Conservation (phyloP, 2,888 invertebrate species). For the Molanna angustata region DNA sequence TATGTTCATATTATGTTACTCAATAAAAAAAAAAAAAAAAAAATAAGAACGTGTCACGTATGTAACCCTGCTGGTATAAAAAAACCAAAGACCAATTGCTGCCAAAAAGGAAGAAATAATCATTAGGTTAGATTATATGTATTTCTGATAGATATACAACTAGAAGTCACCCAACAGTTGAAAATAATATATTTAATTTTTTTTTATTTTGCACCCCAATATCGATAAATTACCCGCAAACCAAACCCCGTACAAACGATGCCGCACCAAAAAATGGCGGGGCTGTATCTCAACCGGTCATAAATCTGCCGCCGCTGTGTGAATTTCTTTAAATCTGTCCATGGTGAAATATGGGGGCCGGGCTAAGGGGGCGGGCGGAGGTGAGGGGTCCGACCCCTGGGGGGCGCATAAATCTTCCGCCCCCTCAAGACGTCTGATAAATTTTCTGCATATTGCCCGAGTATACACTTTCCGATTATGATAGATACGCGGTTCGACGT, state of each 20-base stretch:
- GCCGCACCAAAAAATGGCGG: slow-evolving; percentile 15
- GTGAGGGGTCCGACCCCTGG: slow-evolving; percentile 20
- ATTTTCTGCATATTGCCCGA: slow-evolving; percentile 21
- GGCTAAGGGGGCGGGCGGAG: slow-evolving; percentile 20
- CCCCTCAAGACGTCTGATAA: slow-evolving; percentile 22
- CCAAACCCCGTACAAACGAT: slow-evolving; percentile 14
- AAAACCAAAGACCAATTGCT: too few relatives aligned
- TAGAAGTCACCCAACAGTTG: too few relatives aligned
- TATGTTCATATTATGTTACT: too few relatives aligned
- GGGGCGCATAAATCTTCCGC: slow-evolving; percentile 23
- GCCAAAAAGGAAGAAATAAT: too few relatives aligned
- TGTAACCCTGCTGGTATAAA: too few relatives aligned
- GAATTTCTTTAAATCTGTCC: slow-evolving; percentile 34
- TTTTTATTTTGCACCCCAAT: slow-evolving; percentile 2
- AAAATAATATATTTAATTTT: too few relatives aligned
- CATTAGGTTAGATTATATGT: too few relatives aligned
- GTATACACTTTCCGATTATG: slow-evolving; percentile 18
- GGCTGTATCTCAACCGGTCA: slow-evolving; percentile 28
- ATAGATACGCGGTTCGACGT: too few relatives aligned
- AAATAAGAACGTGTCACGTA: too few relatives aligned
- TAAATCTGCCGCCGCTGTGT: slow-evolving; percentile 31
- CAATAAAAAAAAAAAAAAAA: too few relatives aligned
- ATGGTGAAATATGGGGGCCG: slow-evolving; percentile 31
- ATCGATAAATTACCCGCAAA: slow-evolving; percentile 13
- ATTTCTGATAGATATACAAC: too few relatives aligned